phyloP scores from a whole-genome alignment of 2,797 vertebrate species.

The Dromococcyx pavoninus region DNA sequence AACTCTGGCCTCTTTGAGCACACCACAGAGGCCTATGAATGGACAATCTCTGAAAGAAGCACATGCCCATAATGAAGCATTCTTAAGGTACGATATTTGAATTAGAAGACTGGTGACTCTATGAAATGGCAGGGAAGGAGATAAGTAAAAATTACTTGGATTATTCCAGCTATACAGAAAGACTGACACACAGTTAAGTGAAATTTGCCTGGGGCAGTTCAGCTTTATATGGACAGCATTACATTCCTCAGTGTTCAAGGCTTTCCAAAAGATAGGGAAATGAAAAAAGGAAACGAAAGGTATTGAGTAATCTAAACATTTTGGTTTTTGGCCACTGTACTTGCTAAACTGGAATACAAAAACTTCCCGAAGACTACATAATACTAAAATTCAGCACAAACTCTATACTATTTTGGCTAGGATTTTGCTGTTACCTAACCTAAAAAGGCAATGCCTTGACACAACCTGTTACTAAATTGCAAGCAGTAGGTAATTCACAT shows the following conservation, averaged over 20 bases:
- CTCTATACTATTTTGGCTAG: not conserved
- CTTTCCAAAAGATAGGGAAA: conserved; percentile 77
- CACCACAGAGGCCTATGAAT: not conserved
- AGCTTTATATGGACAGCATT: conserved; percentile 31
- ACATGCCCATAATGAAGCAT: not conserved
- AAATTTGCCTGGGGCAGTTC: conserved; percentile 56
- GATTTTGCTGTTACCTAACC: not conserved
- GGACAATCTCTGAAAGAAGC: not conserved
- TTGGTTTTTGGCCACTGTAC: conserved; percentile 69
- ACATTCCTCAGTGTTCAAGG: conserved; percentile 61
- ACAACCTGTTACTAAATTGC: not conserved
- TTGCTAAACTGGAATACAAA: conserved; percentile 69
- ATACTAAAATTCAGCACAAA: conserved; percentile 61
- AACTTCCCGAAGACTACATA: conserved; percentile 63
- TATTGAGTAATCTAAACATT: conserved; percentile 75
- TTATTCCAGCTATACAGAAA: not conserved
- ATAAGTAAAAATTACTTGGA: not conserved
- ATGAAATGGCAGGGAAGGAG: not conserved
- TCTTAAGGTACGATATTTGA: not conserved
- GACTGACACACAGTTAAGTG: not conserved
- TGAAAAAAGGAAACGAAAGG: conserved; percentile 81
- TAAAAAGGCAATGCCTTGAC: not conserved
- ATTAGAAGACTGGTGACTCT: not conserved
- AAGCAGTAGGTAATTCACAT: not conserved
- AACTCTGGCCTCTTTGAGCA: not conserved